Evolutionary conservation across 2,888 invertebrate species (phyloP).

Genomic region (Exephanes ischioxanthus): DNA sequence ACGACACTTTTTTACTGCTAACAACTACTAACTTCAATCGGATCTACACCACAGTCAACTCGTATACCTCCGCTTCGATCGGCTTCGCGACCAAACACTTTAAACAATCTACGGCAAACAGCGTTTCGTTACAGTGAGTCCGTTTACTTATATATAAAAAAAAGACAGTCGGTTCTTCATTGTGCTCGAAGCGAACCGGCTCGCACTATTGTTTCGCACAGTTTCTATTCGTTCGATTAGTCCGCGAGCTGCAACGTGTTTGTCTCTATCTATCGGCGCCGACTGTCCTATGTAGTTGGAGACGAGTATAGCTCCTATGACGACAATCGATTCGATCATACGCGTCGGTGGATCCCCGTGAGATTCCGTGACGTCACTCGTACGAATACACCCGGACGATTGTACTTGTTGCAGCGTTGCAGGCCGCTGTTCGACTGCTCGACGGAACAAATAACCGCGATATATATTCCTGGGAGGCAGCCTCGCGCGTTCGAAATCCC

Average conservation of each 20-base stretch:
- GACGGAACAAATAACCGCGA: constrained; percentile 2
- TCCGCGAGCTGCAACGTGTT: background rate
- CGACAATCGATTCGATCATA: constrained; percentile 20
- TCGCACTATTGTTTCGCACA: background rate
- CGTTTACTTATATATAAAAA: background rate
- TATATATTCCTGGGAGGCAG: background rate
- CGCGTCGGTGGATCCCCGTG: constrained; percentile 29
- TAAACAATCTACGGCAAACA: background rate
- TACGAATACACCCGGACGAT: constrained; percentile 52
- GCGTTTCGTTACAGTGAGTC: background rate
- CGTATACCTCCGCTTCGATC: background rate
- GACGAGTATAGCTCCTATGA: constrained; percentile 4
- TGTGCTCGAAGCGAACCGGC: constrained; percentile 6
- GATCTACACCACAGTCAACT: background rate
- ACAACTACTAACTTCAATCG: background rate
- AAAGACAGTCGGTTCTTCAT: constrained; percentile 8
- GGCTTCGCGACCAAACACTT: background rate
- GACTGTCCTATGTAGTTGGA: background rate
- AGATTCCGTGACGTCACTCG: constrained; percentile 58
- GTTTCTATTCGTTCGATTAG: background rate
- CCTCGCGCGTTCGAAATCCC: background rate
- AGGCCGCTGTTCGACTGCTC: constrained; percentile 26
- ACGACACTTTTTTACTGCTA: constrained; percentile 15
- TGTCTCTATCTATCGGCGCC: background rate
- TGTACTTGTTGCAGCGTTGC: constrained; percentile 79